A percentile compares a stretch with the other conserved stretches of the same genome.
These are phyloP conservation scores for Nomada ruficornis DNA, from an alignment of 2,888 invertebrate species.

Conservation along the genomic window DNA sequence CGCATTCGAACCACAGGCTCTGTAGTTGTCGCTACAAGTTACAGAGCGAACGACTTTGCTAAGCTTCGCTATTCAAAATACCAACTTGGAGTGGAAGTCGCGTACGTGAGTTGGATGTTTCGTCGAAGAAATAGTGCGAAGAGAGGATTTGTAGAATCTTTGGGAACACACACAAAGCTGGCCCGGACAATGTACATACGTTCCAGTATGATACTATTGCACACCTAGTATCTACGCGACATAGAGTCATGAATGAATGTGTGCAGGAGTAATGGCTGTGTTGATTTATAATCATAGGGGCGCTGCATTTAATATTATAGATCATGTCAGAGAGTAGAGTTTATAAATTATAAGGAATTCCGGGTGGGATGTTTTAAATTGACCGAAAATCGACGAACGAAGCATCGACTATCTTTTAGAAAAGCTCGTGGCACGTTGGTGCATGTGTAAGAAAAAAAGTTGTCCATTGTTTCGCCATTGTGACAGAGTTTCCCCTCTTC, in stretches of 20 bases:
- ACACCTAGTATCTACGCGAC: background rate
- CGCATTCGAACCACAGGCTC: slow-evolving; percentile 64
- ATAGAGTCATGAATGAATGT: too few relatives aligned
- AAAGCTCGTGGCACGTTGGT: slow-evolving; percentile 22
- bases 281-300: too few relatives aligned
- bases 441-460: slow-evolving; percentile 3
- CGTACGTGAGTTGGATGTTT: background rate
- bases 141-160: slow-evolving; percentile 19
- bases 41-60: slow-evolving; percentile 3
- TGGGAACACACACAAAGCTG: background rate
- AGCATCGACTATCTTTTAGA: slow-evolving; percentile 43
- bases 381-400: slow-evolving; percentile 58
- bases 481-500: background rate
- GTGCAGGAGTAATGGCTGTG: too few relatives aligned
- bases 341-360: too few relatives aligned
- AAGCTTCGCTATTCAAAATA: slow-evolving; percentile 29
- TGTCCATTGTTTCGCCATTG: slow-evolving; percentile 26
- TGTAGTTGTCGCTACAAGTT: slow-evolving; percentile 32
- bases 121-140: slow-evolving; percentile 7
- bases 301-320: too few relatives aligned
- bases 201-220: background rate
- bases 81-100: slow-evolving; percentile 8
- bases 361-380: slow-evolving; percentile 15
- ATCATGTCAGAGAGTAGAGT: too few relatives aligned
- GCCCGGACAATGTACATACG: background rate